Base-by-base conservation (phyloP, 2,888 invertebrate species). In the Nomada goodeniana region DNA sequence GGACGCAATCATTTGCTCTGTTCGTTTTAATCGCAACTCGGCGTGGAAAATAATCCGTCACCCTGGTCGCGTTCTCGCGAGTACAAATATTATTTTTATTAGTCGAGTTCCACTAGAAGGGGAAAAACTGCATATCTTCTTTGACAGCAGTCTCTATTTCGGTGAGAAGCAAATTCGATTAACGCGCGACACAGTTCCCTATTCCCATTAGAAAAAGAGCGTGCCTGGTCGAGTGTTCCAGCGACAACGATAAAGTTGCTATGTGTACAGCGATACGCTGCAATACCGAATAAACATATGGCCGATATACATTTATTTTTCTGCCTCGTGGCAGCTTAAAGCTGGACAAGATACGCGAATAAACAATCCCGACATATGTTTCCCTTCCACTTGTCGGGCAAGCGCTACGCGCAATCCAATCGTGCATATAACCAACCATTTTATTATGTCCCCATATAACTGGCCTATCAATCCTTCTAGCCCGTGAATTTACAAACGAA, bases 261-360 rank as follows among this genome's bases (percentile, higher is more conserved):
- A 88, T 90, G 87, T 90, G 74, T 86, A 88, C 87, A 88, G 77
- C 86, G 90, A 89, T 89, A 89, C 84, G 83, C 75, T 83, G 74
- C 88, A 86, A 84, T 83, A 86, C 82, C 86, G 82, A 69, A 86
- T 82, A 88, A 88, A 87, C 85, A 82, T 78, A 76, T 71, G 82
- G 70, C 74, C 70, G 84, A 86, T 87, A 77, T 80, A 87, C 80
- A 88, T 83, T 86, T 84, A 87, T 88, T 88, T 88, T 88, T 78
- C 81, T 71, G 74, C 69, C 72, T 75, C 77, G 81, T 79, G 82
- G 75, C 81, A 68, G 82, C 65, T 79, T 86, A 82, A 88, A 84
- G 63, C 76, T 68, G 73, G 52, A 63, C 74, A 75, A 84, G 88
- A 88, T 88, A 88, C 81, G 85, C 80, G 87, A 83, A 88, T 87